These are phyloP conservation scores for Etheostoma perlongum DNA, from an alignment of 2,797 vertebrate species.

Conservation along the genomic window DNA sequence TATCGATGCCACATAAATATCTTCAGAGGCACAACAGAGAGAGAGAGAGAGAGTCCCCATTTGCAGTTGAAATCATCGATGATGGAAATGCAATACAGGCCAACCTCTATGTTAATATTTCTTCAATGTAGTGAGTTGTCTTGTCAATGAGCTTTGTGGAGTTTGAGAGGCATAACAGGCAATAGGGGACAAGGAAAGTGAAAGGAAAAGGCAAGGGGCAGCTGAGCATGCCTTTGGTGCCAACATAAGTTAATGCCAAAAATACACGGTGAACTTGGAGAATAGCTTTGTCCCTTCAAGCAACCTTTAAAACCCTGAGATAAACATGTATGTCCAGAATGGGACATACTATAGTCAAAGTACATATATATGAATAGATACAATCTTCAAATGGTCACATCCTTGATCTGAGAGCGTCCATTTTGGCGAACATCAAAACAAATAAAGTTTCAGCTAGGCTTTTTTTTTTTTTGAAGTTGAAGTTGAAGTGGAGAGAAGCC, in stretches of 20 bases:
- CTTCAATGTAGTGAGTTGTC: slow-evolving; percentile 3
- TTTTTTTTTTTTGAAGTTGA: slow-evolving; percentile 19
- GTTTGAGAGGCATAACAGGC: slow-evolving; percentile 39
- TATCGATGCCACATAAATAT: slow-evolving; percentile 46
- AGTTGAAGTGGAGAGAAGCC: slow-evolving; percentile 28
- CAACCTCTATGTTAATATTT: slow-evolving; percentile 19
- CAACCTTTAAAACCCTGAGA: slow-evolving; percentile 93
- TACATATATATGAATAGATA: slow-evolving; percentile 63
- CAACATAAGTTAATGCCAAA: slow-evolving; percentile 59
- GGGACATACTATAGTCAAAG: slow-evolving; percentile 78
- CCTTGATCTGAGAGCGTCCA: slow-evolving; percentile 40
- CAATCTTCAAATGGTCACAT: slow-evolving; percentile 79
- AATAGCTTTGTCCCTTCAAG: slow-evolving; percentile 49
- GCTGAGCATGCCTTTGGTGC: slow-evolving; percentile 75
- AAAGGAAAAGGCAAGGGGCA: slow-evolving; percentile 57
- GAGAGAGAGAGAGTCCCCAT: background rate
- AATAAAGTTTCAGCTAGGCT: slow-evolving; percentile 40
- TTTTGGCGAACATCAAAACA: slow-evolving; percentile 49
- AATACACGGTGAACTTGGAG: slow-evolving; percentile 40
- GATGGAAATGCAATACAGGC: slow-evolving; percentile 23
- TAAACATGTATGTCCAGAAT: slow-evolving; percentile 83
- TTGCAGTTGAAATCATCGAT: slow-evolving; percentile 11
- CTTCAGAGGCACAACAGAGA: slow-evolving; percentile 45
- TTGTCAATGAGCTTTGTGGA: slow-evolving; percentile 22
- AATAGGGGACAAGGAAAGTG: slow-evolving; percentile 23